Evolutionary conservation across 2,888 invertebrate species (phyloP).

Genomic region (Mythimna loreyi): DNA sequence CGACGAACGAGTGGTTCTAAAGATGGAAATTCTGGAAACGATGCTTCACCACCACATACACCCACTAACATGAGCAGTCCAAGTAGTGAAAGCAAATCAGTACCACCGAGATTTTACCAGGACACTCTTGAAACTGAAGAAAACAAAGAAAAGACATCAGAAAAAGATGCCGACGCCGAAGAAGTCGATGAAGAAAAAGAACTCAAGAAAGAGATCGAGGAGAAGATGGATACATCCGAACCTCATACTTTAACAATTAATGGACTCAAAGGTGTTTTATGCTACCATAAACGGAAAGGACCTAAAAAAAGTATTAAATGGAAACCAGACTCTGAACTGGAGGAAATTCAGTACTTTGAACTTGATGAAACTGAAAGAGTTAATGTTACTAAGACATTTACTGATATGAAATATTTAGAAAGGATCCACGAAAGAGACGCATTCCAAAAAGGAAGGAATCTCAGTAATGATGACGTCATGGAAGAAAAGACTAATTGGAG

Average conservation of each 20-base stretch:
- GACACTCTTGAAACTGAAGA: slow-evolving; percentile 95
- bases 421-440: slow-evolving; percentile 96
- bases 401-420: slow-evolving; percentile 97
- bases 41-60: slow-evolving; percentile 90
- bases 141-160: slow-evolving; percentile 86
- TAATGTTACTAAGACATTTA: slow-evolving; percentile 97
- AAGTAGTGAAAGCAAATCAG: slow-evolving; percentile 85
- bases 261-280: slow-evolving; percentile 94
- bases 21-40: slow-evolving; percentile 89
- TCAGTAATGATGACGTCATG: slow-evolving; percentile 95
- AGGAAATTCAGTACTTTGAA: slow-evolving; percentile 97
- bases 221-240: slow-evolving; percentile 81
- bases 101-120: slow-evolving; percentile 96
- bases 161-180: slow-evolving; percentile 74
- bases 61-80: slow-evolving; percentile 88
- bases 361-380: slow-evolving; percentile 98
- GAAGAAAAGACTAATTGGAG: slow-evolving; percentile 95
- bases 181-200: slow-evolving; percentile 70
- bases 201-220: slow-evolving; percentile 75
- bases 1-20: slow-evolving; percentile 93
- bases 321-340: slow-evolving; percentile 95
- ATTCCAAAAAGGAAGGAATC: slow-evolving; percentile 94
- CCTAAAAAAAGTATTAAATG: slow-evolving; percentile 96
- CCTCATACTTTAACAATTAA: slow-evolving; percentile 87
- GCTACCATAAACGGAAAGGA: slow-evolving; percentile 94